phyloP scores from a whole-genome alignment of 2,888 invertebrate genomes.

The Heliconius erato region DNA sequence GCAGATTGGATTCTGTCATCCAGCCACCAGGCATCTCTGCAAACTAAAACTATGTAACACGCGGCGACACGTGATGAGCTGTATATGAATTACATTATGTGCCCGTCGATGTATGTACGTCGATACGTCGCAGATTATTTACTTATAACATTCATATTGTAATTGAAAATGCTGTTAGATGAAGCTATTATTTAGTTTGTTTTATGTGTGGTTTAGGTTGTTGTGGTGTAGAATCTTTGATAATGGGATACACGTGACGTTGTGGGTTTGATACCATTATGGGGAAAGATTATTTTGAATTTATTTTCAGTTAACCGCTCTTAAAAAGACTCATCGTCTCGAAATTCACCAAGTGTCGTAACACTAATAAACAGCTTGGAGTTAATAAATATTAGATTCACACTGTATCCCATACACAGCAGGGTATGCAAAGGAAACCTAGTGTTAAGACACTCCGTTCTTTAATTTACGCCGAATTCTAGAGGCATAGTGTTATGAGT shows the following conservation, averaged over 20 bases:
- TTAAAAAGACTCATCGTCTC: neutral
- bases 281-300: neutral
- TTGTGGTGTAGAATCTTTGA: too few species aligned
- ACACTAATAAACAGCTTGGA: too few species aligned
- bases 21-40: slow-evolving; percentile 63
- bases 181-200: neutral
- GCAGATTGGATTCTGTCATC: slow-evolving; percentile 72
- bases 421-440: too few species aligned
- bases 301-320: neutral
- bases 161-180: neutral
- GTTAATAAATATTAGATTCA: too few species aligned
- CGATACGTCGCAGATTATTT: slow-evolving; percentile 36
- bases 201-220: neutral
- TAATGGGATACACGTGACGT: too few species aligned
- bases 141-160: neutral
- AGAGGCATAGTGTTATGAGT: too few species aligned
- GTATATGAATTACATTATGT: slow-evolving; percentile 48
- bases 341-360: too few species aligned
- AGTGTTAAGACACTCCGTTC: neutral
- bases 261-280: too few species aligned
- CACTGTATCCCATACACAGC: too few species aligned
- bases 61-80: slow-evolving; percentile 52
- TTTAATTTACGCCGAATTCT: neutral
- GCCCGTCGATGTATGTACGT: slow-evolving; percentile 33
- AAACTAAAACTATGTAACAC: slow-evolving; percentile 60